Evolutionary conservation across 2,113 vertebrate genomes (phyloP), one percentile per base, ranked within the genome.

Genomic region (Siphamia tubifer): DNA sequence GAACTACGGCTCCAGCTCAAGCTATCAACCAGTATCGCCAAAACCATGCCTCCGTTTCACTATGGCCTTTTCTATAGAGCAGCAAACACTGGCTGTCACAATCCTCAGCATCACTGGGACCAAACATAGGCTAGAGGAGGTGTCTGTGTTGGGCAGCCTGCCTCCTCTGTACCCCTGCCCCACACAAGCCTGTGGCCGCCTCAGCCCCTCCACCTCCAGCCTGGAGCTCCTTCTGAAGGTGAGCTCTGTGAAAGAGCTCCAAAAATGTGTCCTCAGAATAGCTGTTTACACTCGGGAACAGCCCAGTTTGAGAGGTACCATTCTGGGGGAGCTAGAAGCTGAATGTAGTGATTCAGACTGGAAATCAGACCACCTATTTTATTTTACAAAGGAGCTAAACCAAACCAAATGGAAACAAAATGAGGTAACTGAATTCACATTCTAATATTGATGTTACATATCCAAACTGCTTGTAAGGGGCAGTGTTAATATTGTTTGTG

Each of bases 281-380:
- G 36, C 79, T 0, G 27, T 93, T 5, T 90, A 91, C 28, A 19
- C 68, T 9, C 81, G 25, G 44, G 83, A 91, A 10, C 35, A 52
- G 0, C 62, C 20, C 8, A 70, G 58, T 38, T 54, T 68, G 24
- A 81, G 68, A 53, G 75, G 63, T 16, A 68, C 68, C 3, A 79
- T 78, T 0, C 31, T 94, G 69, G 93, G 93, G 3, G 89, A 93
- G 51, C 74, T 93, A 38, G 82, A 94, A 74, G 80, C 87, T 0
- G 61, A 87, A 3, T 94, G 92, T 0, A 55, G 82, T 16, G 87
- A 81, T 36, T 81, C 52, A 31, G 78, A 92, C 66, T 94, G 93
- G 93, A 56, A 71, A 19, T 32, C 53, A 4, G 55, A 74, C 4
- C 56, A 0, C 0, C 23, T 82, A 28, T 65, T 85, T 24, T 61